These are phyloP conservation scores for Noctua janthe DNA, from an alignment of 2,888 invertebrate genomes.

Conservation along the genomic window DNA sequence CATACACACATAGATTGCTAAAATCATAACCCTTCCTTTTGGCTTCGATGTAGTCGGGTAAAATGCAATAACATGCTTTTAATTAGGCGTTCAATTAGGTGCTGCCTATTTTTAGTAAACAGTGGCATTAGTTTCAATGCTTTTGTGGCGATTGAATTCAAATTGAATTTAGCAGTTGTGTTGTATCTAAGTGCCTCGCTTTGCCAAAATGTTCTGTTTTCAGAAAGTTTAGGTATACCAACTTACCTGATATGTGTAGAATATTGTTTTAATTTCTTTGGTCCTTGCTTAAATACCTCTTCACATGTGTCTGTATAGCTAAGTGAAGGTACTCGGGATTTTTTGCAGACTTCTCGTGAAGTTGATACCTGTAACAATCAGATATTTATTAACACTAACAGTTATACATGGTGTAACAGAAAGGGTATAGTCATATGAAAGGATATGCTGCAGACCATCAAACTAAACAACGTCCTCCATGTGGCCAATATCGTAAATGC, in stretches of 20 bases:
- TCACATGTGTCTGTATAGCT: conserved; percentile 96
- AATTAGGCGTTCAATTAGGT: not conserved
- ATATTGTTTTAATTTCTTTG: conserved; percentile 88
- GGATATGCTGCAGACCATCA: too few relatives aligned
- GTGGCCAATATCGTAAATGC: too few relatives aligned
- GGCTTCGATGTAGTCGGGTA: too few relatives aligned
- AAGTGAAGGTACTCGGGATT: conserved; percentile 92
- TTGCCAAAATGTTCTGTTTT: too few relatives aligned
- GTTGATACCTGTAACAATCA: conserved; percentile 91
- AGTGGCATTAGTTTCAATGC: not conserved
- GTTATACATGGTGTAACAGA: too few relatives aligned
- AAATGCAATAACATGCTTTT: not conserved
- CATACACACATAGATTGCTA: too few relatives aligned
- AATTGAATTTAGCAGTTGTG: not conserved
- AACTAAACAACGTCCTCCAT: too few relatives aligned
- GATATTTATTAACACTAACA: too few relatives aligned
- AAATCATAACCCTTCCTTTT: too few relatives aligned
- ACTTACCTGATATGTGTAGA: conserved; percentile 92
- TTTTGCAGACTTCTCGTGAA: conserved; percentile 93
- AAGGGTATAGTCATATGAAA: too few relatives aligned
- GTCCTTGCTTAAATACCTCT: conserved; percentile 94
- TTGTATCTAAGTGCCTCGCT: not conserved
- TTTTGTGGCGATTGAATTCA: not conserved
- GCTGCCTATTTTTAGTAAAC: not conserved
- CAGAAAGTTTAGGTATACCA: too few relatives aligned